These are phyloP conservation scores for Branchinecta lindahli DNA, from an alignment of 1,140 invertebrate genomes.

Conservation along the genomic window DNA sequence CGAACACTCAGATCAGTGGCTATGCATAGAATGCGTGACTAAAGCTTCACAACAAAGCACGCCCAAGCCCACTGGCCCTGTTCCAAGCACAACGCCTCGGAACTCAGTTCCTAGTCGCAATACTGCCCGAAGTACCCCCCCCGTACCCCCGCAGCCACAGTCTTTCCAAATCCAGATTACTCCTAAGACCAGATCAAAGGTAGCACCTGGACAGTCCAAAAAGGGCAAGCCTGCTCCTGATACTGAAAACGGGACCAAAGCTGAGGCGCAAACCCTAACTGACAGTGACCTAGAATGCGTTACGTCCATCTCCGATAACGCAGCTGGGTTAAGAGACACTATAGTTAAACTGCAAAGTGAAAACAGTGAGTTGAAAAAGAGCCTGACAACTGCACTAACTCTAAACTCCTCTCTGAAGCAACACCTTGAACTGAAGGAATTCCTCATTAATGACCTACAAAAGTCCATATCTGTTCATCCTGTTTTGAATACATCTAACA, in stretches of 20 bases:
- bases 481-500: too few relatives aligned
- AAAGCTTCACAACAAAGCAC: not conserved
- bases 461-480: not conserved
- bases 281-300: not conserved
- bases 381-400: not conserved
- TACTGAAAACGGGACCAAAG: not conserved
- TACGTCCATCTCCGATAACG: not conserved
- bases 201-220: too few relatives aligned
- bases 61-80: not conserved
- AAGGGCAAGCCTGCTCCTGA: not conserved
- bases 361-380: not conserved
- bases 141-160: not conserved
- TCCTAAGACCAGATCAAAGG: too few relatives aligned
- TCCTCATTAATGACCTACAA: not conserved
- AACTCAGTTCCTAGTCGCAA: not conserved
- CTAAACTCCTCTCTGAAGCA: not conserved
- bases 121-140: not conserved
- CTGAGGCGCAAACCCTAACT: not conserved
- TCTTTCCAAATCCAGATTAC: not conserved
- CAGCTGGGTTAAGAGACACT: not conserved
- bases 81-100: not conserved
- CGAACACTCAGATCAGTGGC: not conserved
- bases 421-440: not conserved
- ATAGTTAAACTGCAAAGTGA: not conserved
- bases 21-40: not conserved